These are phyloP conservation scores for Phalacrocorax aristotelis DNA, from an alignment of 2,113 vertebrate species.

Conservation along the genomic window DNA sequence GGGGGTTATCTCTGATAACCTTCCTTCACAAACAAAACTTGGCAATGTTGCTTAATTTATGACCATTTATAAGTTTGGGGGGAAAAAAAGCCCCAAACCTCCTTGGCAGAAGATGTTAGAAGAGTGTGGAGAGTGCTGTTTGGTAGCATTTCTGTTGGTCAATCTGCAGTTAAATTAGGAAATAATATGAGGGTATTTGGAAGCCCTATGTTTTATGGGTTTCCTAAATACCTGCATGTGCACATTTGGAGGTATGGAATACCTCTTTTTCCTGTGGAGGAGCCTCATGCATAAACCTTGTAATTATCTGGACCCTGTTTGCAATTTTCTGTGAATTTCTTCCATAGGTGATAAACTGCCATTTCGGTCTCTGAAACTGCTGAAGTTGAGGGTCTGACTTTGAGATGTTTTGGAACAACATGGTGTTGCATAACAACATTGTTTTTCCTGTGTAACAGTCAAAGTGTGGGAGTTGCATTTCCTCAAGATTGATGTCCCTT, in stretches of 20 bases:
- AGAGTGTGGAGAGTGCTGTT: background rate
- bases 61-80: background rate
- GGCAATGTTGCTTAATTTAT: constrained; percentile 27
- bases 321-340: background rate
- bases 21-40: constrained; percentile 40
- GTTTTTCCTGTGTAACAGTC: constrained; percentile 39
- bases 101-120: background rate
- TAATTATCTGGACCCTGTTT: background rate
- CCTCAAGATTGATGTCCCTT: constrained; percentile 44
- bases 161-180: background rate
- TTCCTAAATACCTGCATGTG: background rate
- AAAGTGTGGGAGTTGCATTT: constrained; percentile 58
- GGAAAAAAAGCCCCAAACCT: background rate
- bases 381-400: background rate
- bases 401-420: background rate
- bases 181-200: background rate
- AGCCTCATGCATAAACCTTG: background rate
- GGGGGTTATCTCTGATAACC: constrained; percentile 59
- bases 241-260: background rate
- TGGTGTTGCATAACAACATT: constrained; percentile 37
- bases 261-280: background rate
- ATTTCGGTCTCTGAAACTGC: background rate
- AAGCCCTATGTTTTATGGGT: background rate
- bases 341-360: background rate
- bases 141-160: background rate